Percentiles rank a stretch among this genome's conserved stretches.
Evolutionary conservation across 2,113 vertebrate species (phyloP).

Genomic region (Notarius quadriscutis): DNA sequence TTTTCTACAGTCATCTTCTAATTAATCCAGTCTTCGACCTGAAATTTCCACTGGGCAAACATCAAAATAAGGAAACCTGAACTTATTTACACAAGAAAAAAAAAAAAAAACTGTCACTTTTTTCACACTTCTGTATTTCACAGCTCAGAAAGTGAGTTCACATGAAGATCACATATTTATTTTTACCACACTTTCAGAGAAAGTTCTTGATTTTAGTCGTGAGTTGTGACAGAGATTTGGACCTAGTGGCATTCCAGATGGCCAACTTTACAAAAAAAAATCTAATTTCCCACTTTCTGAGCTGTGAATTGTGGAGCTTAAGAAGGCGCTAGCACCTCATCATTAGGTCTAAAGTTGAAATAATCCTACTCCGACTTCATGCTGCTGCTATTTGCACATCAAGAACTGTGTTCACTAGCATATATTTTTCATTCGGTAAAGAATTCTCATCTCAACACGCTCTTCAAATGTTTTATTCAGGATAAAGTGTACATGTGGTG

Average conservation of each 20-base stretch:
- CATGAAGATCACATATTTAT: neutral
- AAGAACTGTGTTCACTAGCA: conserved; percentile 49
- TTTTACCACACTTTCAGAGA: neutral
- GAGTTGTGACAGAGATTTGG: neutral
- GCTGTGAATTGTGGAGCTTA: neutral
- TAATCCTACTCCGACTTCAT: conserved; percentile 44
- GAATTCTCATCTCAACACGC: conserved; percentile 27
- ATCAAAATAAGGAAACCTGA: neutral
- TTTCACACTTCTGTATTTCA: neutral
- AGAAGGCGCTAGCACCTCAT: neutral
- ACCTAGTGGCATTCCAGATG: conserved; percentile 2
- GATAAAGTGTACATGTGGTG: conserved; percentile 2
- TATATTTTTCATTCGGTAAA: conserved; percentile 47
- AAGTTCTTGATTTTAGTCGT: neutral
- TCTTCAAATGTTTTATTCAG: conserved; percentile 65
- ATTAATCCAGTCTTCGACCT: neutral
- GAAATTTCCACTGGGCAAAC: neutral
- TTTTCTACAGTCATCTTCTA: neutral
- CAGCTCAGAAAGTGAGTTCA: neutral
- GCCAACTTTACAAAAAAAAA: neutral
- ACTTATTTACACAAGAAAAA: neutral
- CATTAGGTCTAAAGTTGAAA: conserved; percentile 37
- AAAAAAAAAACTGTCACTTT: neutral
- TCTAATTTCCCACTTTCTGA: neutral
- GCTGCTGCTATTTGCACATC: conserved; percentile 58